These are phyloP conservation scores for Mylabris sibirica DNA, from an alignment of 2,888 invertebrate genomes.

Conservation along the genomic window DNA sequence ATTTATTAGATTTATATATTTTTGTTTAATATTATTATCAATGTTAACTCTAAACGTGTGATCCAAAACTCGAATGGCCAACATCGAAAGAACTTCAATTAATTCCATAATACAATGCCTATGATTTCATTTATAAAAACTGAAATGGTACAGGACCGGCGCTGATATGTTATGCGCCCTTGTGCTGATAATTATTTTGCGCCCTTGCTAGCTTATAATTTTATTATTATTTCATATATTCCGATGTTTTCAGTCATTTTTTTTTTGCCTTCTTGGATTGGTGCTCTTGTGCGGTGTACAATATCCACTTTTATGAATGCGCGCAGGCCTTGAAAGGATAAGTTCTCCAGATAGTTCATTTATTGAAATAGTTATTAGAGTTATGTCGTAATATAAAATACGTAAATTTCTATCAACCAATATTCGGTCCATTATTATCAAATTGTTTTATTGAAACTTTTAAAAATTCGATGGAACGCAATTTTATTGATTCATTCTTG, in stretches of 20 bases:
- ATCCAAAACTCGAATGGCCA: constrained; percentile 85
- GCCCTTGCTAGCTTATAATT: too few relatives aligned
- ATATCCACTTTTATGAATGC: too few relatives aligned
- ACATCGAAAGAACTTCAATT: constrained; percentile 86
- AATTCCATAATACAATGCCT: constrained; percentile 79
- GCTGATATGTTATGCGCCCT: too few relatives aligned
- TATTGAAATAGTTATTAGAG: constrained; percentile 82
- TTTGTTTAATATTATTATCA: constrained; percentile 69
- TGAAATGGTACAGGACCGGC: too few relatives aligned
- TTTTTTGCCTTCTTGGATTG: too few relatives aligned
- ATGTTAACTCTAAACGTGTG: constrained; percentile 68
- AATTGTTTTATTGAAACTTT: constrained; percentile 95
- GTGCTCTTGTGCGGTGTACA: too few relatives aligned
- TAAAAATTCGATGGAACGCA: constrained; percentile 77
- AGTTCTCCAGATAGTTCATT: too few relatives aligned
- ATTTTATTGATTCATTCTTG: constrained; percentile 75
- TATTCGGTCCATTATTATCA: constrained; percentile 77
- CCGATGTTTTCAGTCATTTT: too few relatives aligned
- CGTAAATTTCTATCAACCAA: constrained; percentile 83
- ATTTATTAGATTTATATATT: constrained; percentile 61
- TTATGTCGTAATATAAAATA: constrained; percentile 82
- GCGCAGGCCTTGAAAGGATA: too few relatives aligned
- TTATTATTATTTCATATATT: too few relatives aligned
- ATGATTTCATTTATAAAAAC: constrained; percentile 79
- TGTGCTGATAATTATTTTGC: too few relatives aligned